Evolutionary conservation across 2,797 vertebrate species (phyloP), one percentile per base, ranked within the genome.

Genomic region (Characodon lateralis): DNA sequence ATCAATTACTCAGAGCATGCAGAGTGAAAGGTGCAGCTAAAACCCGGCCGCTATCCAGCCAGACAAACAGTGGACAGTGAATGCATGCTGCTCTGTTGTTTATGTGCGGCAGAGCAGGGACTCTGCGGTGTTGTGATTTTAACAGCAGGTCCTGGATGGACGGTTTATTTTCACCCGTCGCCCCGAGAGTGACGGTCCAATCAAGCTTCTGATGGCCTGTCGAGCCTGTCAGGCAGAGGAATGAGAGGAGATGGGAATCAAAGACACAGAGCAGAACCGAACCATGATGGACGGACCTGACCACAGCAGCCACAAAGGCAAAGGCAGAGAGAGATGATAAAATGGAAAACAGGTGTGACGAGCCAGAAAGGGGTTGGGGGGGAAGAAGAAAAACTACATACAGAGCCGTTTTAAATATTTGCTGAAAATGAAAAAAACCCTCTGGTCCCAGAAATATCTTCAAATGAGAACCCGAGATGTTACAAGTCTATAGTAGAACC

Each of bases 171-270:
- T 88, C 80, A 71, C 74, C 89, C 82, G 77, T 80, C 68, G 55
- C 83, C 78, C 9, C 1, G 89, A 91, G 93, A 92, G 91, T 95
- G 93, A 93, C 89, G 92, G 91, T 90, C 85, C 92, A 94, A 61
- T 73, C 85, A 91, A 78, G 87, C 86, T 61, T 68, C 88, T 90
- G 93, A 92, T 76, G 75, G 93, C 75, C 90, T 74, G 79, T 94
- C 92, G 92, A 80, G 79, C 73, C 72, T 92, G 93, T 93, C 92
- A 91, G 82, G 88, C 85, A 94, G 91, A 94, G 73, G 87, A 86
- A 95, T 92, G 94, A 92, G 92, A 85, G 72, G 88, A 91, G 90
- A 93, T 83, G 85, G 85, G 86, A 88, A 89, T 87, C 91, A 91
- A 84, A 91, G 92, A 91, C 88, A 84, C 79, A 2, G 82, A 88